Evolutionary conservation across 2,888 invertebrate genomes (phyloP), one percentile per base, ranked within the genome.

Genomic region (Parascotia fuliginaria): DNA sequence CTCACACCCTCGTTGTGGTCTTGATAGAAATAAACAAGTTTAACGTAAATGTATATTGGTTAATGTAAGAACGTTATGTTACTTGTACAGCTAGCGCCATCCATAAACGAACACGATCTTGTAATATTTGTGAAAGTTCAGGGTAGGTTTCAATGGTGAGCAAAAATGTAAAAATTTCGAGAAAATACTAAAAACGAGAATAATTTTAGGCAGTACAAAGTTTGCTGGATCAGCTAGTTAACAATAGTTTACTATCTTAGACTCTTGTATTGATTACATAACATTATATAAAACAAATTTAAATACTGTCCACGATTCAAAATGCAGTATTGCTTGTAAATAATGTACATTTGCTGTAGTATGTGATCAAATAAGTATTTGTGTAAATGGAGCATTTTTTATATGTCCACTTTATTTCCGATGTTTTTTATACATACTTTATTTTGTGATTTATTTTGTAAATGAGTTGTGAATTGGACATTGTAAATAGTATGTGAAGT

Each of bases 401-500:
- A 70, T 75, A 53, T 66, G 70, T 74, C 65, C 64, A 58, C 51
- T 77, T 75, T 79, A 73, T 80, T 81, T 81, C 70, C 65, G 68
- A 74, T 71, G 63, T 24, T 73, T 79, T 78, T 82, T 77, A 73
- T 69, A 31, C 54, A 52, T 24, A 24, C 3, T 56, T 24, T 51
- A 3, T 65, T 68, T 69, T 66, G 63, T 70, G 70, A 68, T 63
- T 60, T 67, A 3, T 60, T 72, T 75, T 83, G 76, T 82, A 78
- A 79, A 86, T 83, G 78, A 73, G 75, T 72, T 77, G 79, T 79
- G 77, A 76, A 67, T 70, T 74, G 76, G 65, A 39, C 15, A 73
- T 65, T 89, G 89, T 89, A 89, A 81, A 88, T 73, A 75, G 73
- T 79, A 83, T 71, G 77, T 65, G 62, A 70, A 70, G 79, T 79